Base-by-base conservation (phyloP, 2,797 vertebrate species). In the Microchirus variegatus region DNA sequence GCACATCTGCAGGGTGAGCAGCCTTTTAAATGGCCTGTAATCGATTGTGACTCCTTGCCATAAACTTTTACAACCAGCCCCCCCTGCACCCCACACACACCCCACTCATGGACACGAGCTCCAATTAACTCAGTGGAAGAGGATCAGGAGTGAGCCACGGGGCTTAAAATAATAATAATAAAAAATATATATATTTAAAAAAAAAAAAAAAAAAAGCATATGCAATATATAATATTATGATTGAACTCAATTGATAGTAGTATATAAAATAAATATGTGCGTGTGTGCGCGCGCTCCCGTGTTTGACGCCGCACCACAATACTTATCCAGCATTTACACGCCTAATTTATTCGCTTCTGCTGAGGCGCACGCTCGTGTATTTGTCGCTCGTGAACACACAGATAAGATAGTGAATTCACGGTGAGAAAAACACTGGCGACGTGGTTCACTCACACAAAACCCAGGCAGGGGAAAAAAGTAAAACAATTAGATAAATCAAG, bases 11-110 rank as follows among this genome's bases (percentile, higher is more conserved):
- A 37, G 73, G 49, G 15, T 46, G 73, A 77, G 35, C 73, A 45
- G 73, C 19, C 61, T 44, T 64, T 61, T 89, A 90, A 94, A 90
- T 89, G 90, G 67, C 84, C 82, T 87, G 88, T 93, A 93, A 95
- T 96, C 91, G 93, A 94, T 95, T 89, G 86, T 90, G 93, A 94
- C 93, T 94, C 91, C 91, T 84, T 82, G 90, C 89, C 90, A 94
- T 95, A 94, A 95, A 95, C 81, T 93, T 96, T 95, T 87, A 90
- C 91, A 94, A 91, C 90, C 86, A 84, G 86, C 81, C 88, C 89
- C 90, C 88, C 84, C 75, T 12, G 16, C 79, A 72, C 79, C 75
- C 53, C 86, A 81, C 89, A 81, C 81, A 4, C 75, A 79, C 81
- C 83, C 81, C 82, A 82, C 88, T 86, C 75, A 17, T 80, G 74